These are phyloP conservation scores for Lepidocolaptes lacrymiger DNA, from an alignment of 2,797 vertebrate genomes.

Conservation along the genomic window DNA sequence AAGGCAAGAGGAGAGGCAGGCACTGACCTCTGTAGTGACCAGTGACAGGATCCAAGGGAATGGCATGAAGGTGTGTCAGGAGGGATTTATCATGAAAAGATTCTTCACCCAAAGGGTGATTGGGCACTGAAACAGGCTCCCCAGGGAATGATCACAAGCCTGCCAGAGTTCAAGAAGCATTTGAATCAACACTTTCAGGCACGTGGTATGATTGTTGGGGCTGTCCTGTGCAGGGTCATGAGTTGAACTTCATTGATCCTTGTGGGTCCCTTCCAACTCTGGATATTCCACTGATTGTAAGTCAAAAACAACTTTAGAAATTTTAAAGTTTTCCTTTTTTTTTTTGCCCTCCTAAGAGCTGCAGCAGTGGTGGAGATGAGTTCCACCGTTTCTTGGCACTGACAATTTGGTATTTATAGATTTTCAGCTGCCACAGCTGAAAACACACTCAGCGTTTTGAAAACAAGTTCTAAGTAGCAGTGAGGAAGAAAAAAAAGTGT, in stretches of 20 bases:
- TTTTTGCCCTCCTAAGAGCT: background rate
- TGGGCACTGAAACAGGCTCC: background rate
- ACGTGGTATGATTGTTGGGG: background rate
- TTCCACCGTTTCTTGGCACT: background rate
- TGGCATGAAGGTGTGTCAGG: background rate
- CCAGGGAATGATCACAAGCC: background rate
- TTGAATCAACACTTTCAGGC: background rate
- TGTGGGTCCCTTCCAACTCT: background rate
- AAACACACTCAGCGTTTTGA: background rate
- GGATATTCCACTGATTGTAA: background rate
- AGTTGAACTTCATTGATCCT: background rate
- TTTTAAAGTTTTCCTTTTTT: background rate
- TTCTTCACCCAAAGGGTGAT: background rate
- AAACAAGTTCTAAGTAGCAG: background rate
- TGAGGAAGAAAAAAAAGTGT: background rate
- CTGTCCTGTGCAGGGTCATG: too few species aligned
- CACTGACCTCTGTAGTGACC: too few species aligned
- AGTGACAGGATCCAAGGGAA: too few species aligned
- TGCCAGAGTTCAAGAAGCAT: background rate
- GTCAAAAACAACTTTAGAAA: background rate
- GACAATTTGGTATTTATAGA: background rate
- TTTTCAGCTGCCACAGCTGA: background rate
- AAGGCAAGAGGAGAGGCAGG: too few species aligned
- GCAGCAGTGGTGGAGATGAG: background rate
- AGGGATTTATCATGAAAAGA: background rate